Base-by-base conservation (phyloP, 2,113 vertebrate species). In the Chlorodrepanis virens region DNA sequence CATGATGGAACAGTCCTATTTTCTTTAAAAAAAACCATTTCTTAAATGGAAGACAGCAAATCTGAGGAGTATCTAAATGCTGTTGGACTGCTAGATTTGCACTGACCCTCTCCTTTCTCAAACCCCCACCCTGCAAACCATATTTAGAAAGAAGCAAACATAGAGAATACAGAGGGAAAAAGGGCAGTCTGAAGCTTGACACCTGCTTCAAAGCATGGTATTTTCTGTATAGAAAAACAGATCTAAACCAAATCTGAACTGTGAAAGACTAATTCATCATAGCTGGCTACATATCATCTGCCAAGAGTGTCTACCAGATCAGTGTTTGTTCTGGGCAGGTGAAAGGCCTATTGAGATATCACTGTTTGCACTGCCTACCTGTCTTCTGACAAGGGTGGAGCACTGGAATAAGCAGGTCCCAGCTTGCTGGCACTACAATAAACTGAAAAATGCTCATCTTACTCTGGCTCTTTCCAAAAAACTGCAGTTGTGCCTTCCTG, bases 261-360 rank as follows among this genome's bases (percentile, higher is more conserved):
- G 45, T 6, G 27, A 72, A 72, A 94, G n/a, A 65, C 1, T 12
- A 81, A 87, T 67, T 88, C 16, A 59, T 87, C 33, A 42, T 12
- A n/a, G 25, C 28, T 93, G 61, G 57, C n/a, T 89, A 77, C 19
- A 4, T 35, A 91, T 74, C 64, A 78, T 44, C 72, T 64, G 69
- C 70, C 45, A 76, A 67, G 54, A 67, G 4, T 59, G 29, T 49
- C 69, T 63, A 78, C 77, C 42, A 81, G 42, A 76, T 40, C 63
- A 72, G 11, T 92, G 64, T 92, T 93, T 97, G 64, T 9, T 89
- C 53, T 60, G 60, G 53, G 61, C 77, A 91, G 83, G 64, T 87
- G 80, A 94, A 94, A 91, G 72, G 80, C 86, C 83, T 89, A 61
- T 75, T 92, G 76, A 86, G 77, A 52, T 89, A 81, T 0, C n/a